Conservation (phyloP, 2,797 vertebrate species). For the Hylomyscus alleni region DNA sequence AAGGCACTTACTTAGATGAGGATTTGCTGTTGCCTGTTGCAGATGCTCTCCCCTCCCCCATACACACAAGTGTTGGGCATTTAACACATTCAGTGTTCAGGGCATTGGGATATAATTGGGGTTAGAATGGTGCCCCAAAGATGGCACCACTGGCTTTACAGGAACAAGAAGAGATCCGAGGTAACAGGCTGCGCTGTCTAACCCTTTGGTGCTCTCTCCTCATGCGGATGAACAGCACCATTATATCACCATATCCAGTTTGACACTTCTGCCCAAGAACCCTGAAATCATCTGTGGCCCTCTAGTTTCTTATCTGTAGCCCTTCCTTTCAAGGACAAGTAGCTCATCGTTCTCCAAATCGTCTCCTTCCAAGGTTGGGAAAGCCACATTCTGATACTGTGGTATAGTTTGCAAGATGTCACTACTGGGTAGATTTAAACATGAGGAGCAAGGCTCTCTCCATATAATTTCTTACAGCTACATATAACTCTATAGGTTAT, state of each 20-base stretch:
- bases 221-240: neutral
- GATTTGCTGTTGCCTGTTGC: neutral
- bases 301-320: neutral
- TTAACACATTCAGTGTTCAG: neutral
- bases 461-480: neutral
- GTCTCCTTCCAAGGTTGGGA: neutral
- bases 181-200: rapidly evolving
- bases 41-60: neutral
- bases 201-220: neutral
- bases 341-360: neutral
- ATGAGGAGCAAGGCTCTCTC: neutral
- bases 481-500: neutral
- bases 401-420: neutral
- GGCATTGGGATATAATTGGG: neutral
- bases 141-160: neutral
- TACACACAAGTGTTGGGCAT: neutral
- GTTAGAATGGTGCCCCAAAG: neutral
- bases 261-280: neutral
- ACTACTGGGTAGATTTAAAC: neutral
- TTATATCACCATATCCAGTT: neutral
- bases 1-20: rapidly evolving
- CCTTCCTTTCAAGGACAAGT: neutral
- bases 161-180: neutral
- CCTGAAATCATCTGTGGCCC: neutral
- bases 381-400: neutral